phyloP scores from a whole-genome alignment of 2,797 vertebrate species.

The Emys orbicularis region DNA sequence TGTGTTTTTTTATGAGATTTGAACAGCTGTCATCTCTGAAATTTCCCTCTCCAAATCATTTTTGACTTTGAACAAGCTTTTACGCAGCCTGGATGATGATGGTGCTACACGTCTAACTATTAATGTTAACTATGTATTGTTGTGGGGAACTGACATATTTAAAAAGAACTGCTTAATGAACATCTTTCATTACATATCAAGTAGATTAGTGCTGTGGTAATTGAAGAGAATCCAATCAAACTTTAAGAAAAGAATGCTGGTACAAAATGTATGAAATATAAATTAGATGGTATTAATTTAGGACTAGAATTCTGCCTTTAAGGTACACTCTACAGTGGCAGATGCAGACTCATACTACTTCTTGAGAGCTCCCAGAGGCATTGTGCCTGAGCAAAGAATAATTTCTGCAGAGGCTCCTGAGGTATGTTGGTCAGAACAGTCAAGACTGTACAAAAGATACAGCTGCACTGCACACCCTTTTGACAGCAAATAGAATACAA shows the following conservation, averaged over 20 bases:
- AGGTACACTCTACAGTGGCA: not conserved
- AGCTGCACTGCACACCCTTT: not conserved
- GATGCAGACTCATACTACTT: not conserved
- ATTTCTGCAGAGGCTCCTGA: not conserved
- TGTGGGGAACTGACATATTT: constrained; percentile 44
- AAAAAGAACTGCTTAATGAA: constrained; percentile 19
- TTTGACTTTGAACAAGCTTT: constrained; percentile 63
- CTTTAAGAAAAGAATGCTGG: constrained; percentile 36
- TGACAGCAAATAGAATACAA: not conserved
- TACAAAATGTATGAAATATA: constrained; percentile 4
- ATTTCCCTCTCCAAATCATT: constrained; percentile 70
- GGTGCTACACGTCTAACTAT: constrained; percentile 12
- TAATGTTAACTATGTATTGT: constrained; percentile 34
- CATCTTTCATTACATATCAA: not conserved
- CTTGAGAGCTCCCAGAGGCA: not conserved
- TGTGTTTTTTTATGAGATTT: constrained; percentile 67
- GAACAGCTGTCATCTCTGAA: constrained; percentile 76
- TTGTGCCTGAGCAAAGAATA: not conserved
- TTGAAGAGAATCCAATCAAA: constrained; percentile 32
- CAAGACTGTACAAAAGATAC: not conserved
- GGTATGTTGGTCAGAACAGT: not conserved
- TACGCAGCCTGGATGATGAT: constrained; percentile 16
- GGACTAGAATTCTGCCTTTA: constrained; percentile 38
- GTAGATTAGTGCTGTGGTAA: not conserved
- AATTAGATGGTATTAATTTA: constrained; percentile 30